These are phyloP conservation scores for Eustalomyia histrio DNA, from an alignment of 2,888 invertebrate genomes.

Conservation along the genomic window DNA sequence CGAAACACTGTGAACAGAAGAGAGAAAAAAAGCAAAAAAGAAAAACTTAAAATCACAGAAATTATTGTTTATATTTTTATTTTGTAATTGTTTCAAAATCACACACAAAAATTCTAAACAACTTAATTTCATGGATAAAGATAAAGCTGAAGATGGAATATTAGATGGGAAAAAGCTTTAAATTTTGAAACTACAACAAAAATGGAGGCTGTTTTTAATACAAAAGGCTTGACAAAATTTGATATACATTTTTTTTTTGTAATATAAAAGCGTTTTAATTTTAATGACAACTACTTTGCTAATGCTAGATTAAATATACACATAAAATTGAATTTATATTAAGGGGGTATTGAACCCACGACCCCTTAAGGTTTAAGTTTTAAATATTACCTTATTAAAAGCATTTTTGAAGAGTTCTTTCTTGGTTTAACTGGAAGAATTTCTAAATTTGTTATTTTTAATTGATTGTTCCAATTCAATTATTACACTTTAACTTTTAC, in stretches of 20 bases:
- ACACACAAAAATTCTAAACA: neutral
- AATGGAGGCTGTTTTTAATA: slow-evolving; percentile 46
- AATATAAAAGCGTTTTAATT: slow-evolving; percentile 23
- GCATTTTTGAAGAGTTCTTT: too few relatives aligned
- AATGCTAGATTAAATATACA: neutral
- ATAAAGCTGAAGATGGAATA: slow-evolving; percentile 2
- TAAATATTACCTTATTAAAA: neutral
- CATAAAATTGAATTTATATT: neutral
- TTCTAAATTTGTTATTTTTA: too few relatives aligned
- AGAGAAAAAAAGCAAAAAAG: slow-evolving; percentile 60
- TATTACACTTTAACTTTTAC: neutral
- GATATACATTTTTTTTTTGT: neutral
- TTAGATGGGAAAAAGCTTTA: slow-evolving; percentile 11
- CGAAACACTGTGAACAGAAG: slow-evolving; percentile 85
- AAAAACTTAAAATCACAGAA: slow-evolving; percentile 41
- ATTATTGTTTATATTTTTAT: slow-evolving; percentile 9
- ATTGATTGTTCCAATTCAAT: neutral
- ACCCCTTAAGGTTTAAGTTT: too few relatives aligned
- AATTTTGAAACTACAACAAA: slow-evolving; percentile 16
- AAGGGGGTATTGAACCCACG: neutral
- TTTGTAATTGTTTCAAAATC: neutral
- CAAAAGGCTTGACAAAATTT: slow-evolving; percentile 5
- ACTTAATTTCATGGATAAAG: neutral
- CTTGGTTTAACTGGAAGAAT: too few relatives aligned
- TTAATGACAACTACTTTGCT: slow-evolving; percentile 30